These are phyloP conservation scores for Colostygia pectinataria DNA, from an alignment of 2,888 invertebrate genomes.

Conservation along the genomic window DNA sequence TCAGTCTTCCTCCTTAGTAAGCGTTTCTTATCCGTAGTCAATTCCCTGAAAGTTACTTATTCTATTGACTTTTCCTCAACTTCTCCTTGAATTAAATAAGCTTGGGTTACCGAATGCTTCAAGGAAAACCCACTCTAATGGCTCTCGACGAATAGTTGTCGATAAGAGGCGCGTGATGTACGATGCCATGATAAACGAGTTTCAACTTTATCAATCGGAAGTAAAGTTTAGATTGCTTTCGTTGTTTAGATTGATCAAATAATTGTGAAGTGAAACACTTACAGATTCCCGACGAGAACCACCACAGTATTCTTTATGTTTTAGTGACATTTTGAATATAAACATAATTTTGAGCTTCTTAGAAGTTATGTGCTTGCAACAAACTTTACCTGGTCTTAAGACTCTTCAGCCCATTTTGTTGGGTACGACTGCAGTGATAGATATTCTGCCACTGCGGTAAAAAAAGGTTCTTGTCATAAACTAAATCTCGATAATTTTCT, in stretches of 20 bases:
- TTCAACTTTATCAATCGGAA: slow-evolving; percentile 21
- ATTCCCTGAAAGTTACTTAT: slow-evolving; percentile 11
- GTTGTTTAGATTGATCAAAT: slow-evolving; percentile 13
- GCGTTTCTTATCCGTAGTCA: slow-evolving; percentile 16
- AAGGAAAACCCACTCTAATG: slow-evolving; percentile 22
- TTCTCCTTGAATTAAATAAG: slow-evolving; percentile 19
- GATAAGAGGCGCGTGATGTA: slow-evolving; percentile 14
- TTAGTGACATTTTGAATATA: too few species aligned
- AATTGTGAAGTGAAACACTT: slow-evolving; percentile 8
- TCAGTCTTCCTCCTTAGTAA: background rate
- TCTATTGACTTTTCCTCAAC: slow-evolving; percentile 13
- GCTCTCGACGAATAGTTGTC: slow-evolving; percentile 27
- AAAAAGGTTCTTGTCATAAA: too few species aligned
- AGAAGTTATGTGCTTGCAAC: background rate
- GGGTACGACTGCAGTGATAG: too few species aligned
- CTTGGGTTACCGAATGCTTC: slow-evolving; percentile 5
- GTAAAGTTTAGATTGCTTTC: slow-evolving; percentile 21
- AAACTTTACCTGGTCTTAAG: too few species aligned
- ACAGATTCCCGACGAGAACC: background rate
- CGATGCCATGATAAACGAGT: slow-evolving; percentile 17
- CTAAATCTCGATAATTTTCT: too few species aligned
- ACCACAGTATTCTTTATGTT: background rate
- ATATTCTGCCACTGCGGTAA: too few species aligned
- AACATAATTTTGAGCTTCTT: background rate
- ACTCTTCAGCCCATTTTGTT: too few species aligned